Conservation (phyloP, 2,113 vertebrate species). For the Chlorodrepanis virens region DNA sequence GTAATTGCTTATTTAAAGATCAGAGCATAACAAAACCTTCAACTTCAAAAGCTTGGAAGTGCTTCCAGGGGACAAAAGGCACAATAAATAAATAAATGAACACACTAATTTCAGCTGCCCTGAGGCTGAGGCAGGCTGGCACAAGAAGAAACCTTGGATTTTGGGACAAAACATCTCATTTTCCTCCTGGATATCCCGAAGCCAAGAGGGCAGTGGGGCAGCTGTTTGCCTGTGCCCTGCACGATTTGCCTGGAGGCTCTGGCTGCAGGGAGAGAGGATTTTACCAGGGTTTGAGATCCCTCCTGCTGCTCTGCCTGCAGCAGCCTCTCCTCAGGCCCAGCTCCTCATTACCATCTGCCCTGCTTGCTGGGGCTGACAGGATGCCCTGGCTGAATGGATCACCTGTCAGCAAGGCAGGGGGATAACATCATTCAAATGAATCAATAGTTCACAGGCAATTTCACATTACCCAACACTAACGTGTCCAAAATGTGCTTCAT, state of each 20-base stretch:
- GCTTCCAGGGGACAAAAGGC: neutral
- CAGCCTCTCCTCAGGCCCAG: neutral
- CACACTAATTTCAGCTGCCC: neutral
- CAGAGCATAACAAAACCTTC: neutral
- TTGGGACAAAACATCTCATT: neutral
- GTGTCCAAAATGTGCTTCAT: slow-evolving; percentile 25
- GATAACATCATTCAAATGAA: slow-evolving; percentile 37
- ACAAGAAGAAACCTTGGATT: neutral
- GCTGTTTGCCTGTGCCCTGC: neutral
- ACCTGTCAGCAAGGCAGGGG: slow-evolving; percentile 25
- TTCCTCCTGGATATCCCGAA: neutral
- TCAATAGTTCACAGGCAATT: slow-evolving; percentile 46
- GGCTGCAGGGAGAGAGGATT: neutral
- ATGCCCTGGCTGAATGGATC: slow-evolving; percentile 34
- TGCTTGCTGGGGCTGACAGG: neutral
- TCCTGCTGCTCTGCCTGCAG: neutral
- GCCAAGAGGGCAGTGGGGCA: neutral
- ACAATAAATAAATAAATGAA: neutral
- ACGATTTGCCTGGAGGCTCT: neutral
- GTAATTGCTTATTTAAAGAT: neutral
- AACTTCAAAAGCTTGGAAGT: neutral
- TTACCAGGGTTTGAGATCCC: neutral
- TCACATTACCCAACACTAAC: neutral
- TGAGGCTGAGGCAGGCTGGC: neutral
- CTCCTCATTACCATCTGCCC: slow-evolving; percentile 68